phyloP scores from a whole-genome alignment of 2,797 vertebrate genomes.

The Sebastiscus tertius region DNA sequence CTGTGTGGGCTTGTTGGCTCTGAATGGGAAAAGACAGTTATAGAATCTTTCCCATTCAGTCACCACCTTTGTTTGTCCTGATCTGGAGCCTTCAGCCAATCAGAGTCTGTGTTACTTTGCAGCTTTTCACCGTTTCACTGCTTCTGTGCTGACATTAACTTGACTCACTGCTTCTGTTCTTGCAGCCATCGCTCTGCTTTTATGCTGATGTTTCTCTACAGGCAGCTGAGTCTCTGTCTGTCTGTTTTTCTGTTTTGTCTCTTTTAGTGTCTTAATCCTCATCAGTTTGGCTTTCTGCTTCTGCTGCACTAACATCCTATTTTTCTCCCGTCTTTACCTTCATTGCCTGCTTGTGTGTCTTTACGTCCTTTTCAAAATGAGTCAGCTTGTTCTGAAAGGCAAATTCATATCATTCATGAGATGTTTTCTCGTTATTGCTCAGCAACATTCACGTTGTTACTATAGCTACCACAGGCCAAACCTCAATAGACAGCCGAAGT shows the following conservation, averaged over 20 bases:
- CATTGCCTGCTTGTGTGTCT: not conserved
- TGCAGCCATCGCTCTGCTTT: not conserved
- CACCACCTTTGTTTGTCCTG: not conserved
- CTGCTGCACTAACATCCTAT: not conserved
- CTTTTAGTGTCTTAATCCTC: not conserved
- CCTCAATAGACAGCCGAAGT: not conserved
- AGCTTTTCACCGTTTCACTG: not conserved
- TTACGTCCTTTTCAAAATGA: not conserved
- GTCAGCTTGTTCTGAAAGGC: not conserved
- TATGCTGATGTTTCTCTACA: conserved; percentile 3
- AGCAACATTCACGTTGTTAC: not conserved
- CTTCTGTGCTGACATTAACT: not conserved
- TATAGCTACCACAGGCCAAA: no score
- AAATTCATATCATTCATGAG: not conserved
- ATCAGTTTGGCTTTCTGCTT: not conserved
- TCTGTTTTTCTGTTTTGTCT: not conserved
- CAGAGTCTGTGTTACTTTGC: not conserved
- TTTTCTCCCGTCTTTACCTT: not conserved
- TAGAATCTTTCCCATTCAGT: not conserved
- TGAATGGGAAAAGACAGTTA: not conserved
- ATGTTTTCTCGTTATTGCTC: not conserved
- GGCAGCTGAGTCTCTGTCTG: not conserved
- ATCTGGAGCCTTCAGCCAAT: conserved; percentile 18
- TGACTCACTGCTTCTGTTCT: not conserved
- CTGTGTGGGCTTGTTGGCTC: not conserved